These are phyloP conservation scores for Tuta absoluta DNA, from an alignment of 2,888 invertebrate genomes.

Conservation along the genomic window DNA sequence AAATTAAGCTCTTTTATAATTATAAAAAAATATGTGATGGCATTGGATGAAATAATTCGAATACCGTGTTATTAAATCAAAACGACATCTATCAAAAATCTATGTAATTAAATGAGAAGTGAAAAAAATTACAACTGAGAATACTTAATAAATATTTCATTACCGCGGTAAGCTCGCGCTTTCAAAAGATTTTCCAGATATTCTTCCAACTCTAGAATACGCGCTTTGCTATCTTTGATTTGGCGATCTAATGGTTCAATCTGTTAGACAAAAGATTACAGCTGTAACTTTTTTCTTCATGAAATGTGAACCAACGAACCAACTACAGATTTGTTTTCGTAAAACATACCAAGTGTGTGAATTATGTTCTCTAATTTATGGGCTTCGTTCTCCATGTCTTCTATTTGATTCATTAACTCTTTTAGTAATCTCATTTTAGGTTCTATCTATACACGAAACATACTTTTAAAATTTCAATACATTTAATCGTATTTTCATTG, in stretches of 20 bases:
- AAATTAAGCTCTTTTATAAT: too few species aligned
- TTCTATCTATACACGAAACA: slow-evolving; percentile 83
- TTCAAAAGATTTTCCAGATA: slow-evolving; percentile 90
- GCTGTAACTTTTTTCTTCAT: slow-evolving; percentile 71
- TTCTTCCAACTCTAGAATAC: slow-evolving; percentile 91
- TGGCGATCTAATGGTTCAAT: slow-evolving; percentile 93
- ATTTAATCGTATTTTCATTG: too few species aligned
- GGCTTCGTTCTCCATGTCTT: slow-evolving; percentile 92
- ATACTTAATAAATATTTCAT: slow-evolving; percentile 38
- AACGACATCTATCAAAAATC: slow-evolving; percentile 9
- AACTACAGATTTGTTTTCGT: background rate
- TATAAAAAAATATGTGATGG: too few species aligned
- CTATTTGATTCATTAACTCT: slow-evolving; percentile 89
- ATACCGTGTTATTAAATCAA: too few species aligned
- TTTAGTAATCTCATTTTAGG: slow-evolving; percentile 90
- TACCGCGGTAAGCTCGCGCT: slow-evolving; percentile 84
- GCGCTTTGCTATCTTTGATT: slow-evolving; percentile 90
- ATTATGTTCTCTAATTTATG: slow-evolving; percentile 82
- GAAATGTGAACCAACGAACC: background rate
- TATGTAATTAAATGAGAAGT: background rate
- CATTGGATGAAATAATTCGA: too few species aligned
- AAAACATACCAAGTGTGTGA: slow-evolving; percentile 70
- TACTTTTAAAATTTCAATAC: background rate
- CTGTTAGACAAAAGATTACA: slow-evolving; percentile 61
- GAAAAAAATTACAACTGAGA: slow-evolving; percentile 78